A percentile compares a stretch with the other conserved stretches of the same genome.
Evolutionary conservation across 2,797 vertebrate genomes (phyloP).

Genomic region (Syngnathus acus): DNA sequence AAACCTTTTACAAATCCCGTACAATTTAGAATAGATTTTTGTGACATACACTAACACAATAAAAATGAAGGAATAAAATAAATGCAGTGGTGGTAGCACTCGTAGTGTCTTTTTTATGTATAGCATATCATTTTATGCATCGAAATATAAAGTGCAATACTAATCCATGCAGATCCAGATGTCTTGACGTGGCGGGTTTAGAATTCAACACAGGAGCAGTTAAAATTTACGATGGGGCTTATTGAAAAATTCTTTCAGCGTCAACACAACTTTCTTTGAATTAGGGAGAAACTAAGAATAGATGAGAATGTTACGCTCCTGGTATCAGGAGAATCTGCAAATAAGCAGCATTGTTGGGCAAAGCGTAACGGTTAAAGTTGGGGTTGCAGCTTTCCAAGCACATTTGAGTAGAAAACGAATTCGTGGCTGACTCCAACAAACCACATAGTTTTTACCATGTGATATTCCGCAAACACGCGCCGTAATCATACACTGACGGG

Average conservation of each 20-base stretch:
- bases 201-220: neutral
- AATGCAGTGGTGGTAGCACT: too few species aligned
- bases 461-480: slow-evolving; percentile 36
- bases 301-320: neutral
- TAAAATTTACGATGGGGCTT: neutral
- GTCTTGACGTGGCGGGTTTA: neutral
- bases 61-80: too few species aligned
- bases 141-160: too few species aligned
- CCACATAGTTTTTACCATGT: slow-evolving; percentile 44
- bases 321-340: neutral
- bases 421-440: neutral
- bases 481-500: slow-evolving; percentile 6
- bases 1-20: too few species aligned
- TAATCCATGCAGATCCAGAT: neutral
- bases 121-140: too few species aligned
- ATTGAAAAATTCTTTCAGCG: neutral
- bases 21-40: too few species aligned
- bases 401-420: slow-evolving; percentile 3
- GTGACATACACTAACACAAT: too few species aligned
- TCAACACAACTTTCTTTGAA: neutral
- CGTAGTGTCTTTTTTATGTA: too few species aligned
- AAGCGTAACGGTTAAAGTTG: slow-evolving; percentile 40
- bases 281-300: neutral
- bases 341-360: too few species aligned
- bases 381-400: neutral